Base-by-base conservation (phyloP, 2,888 invertebrate species). In the Athalia circularis region DNA sequence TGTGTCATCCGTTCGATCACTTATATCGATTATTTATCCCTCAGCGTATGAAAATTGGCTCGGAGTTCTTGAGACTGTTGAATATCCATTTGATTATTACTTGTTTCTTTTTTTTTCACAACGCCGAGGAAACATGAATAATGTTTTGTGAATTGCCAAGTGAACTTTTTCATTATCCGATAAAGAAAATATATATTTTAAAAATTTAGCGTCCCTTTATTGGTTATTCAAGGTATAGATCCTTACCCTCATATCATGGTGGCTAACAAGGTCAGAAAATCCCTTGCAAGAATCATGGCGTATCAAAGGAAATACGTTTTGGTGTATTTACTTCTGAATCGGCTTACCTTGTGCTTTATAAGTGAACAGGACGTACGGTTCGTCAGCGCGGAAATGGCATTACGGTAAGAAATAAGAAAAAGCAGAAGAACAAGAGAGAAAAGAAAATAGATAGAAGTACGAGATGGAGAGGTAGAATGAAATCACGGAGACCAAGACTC, bases 291-390 rank as follows among this genome's bases (percentile, higher is more conserved):
- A 50, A 54, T 68, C 52, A 68, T 68, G 54, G 29, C 29, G n/a
- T 11, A 68, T 68, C 68, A 68, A 68, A 68, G 68, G 68, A 54
- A 68, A 68, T 68, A 68, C 68, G 68, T 68, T 68, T 29, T 50
- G 52, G 68, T 54, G 54, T 68, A 68, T 68, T 52, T 52, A 68
- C 68, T 54, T 43, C 29, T 9, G 68, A 68, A 68, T 68, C 68
- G 68, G 68, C 68, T 68, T 68, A 68, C 5, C 68, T 45, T 68
- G 29, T 29, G 7, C 13, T 68, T 3, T 68, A 68, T 54, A 68
- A 50, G 54, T n/a, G 68, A 68, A n/a, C 11, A 29, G 29, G 29
- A 29, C 29, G 29, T 29, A 29, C 29, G 29, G 29, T 54, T 68
- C 68, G 68, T n/a, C 43, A 29, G 45, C 43, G 54, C 11, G 13